Percentiles rank a stretch among this genome's conserved stretches.
These are phyloP conservation scores for Mythimna impura DNA, from an alignment of 2,888 invertebrate genomes.

Conservation along the genomic window DNA sequence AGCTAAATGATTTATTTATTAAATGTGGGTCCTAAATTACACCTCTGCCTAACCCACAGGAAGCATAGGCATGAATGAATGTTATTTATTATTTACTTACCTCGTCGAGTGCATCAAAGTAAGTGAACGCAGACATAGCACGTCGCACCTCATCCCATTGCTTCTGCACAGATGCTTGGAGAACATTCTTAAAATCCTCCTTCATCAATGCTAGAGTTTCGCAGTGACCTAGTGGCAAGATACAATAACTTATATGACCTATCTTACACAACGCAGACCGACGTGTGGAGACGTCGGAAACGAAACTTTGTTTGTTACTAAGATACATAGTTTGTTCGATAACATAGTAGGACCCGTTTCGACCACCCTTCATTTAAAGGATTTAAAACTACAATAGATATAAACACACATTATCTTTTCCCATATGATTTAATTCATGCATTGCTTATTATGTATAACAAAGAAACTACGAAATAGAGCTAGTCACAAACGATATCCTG, in stretches of 20 bases:
- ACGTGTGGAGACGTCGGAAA: constrained; percentile 6
- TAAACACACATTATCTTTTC: background rate
- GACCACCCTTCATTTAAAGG: background rate
- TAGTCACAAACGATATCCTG: no score
- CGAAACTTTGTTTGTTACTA: constrained; percentile 64
- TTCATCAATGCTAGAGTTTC: constrained; percentile 92
- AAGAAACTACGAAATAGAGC: no score
- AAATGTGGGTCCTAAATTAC: no score
- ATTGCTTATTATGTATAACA: no score
- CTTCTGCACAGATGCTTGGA: constrained; percentile 90
- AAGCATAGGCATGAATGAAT: background rate
- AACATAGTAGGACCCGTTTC: background rate
- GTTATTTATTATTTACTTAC: constrained; percentile 69
- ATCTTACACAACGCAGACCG: background rate
- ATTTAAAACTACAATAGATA: background rate
- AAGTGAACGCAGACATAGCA: constrained; percentile 91
- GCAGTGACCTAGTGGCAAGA: constrained; percentile 81
- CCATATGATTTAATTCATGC: no score
- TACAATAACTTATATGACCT: constrained; percentile 13
- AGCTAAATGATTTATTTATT: no score
- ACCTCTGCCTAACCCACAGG: no score
- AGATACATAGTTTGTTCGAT: constrained; percentile 70
- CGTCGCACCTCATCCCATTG: constrained; percentile 91
- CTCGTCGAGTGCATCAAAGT: constrained; percentile 91
- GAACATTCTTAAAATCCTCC: constrained; percentile 91